Evolutionary conservation across 2,888 invertebrate genomes (phyloP).

Genomic region (Ferdinandea cuprea): DNA sequence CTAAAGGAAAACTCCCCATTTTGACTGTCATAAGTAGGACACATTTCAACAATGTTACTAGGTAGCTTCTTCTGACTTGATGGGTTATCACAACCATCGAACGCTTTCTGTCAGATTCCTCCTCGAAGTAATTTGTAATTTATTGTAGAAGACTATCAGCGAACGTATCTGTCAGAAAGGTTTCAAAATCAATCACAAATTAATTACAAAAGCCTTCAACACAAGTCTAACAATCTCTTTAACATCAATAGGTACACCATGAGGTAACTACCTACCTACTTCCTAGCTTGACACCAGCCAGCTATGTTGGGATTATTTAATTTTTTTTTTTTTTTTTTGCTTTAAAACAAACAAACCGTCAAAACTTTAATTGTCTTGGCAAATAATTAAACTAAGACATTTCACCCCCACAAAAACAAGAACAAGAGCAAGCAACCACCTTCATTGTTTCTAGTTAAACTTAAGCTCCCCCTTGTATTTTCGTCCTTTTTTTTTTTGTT

Average conservation of each 20-base stretch:
- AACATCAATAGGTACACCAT: conserved; percentile 10
- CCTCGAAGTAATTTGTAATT: background rate
- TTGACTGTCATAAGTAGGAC: too few species aligned
- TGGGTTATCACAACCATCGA: background rate
- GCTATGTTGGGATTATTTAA: background rate
- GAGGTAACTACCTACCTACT: background rate
- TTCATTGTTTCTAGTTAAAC: conserved; percentile 32
- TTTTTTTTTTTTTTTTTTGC: background rate
- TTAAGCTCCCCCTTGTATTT: conserved; percentile 13
- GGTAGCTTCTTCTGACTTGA: too few species aligned
- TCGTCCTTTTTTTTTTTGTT: conserved; percentile 12
- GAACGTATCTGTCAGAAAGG: conserved; percentile 34
- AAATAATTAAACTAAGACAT: conserved; percentile 66
- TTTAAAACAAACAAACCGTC: conserved; percentile 53
- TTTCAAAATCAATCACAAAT: conserved; percentile 44
- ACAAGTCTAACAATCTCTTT: conserved; percentile 20
- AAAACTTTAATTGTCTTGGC: conserved; percentile 68
- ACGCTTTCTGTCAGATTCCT: background rate
- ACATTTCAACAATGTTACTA: too few species aligned
- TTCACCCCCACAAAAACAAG: conserved; percentile 15
- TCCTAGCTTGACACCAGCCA: background rate
- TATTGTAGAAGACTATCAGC: background rate
- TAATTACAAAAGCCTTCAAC: conserved; percentile 49
- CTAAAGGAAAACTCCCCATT: too few species aligned
- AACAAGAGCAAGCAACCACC: background rate